A percentile compares a stretch with the other conserved stretches of the same genome.
Evolutionary conservation across 1,140 invertebrate genomes (phyloP).

Genomic region (Whitmania pigra): DNA sequence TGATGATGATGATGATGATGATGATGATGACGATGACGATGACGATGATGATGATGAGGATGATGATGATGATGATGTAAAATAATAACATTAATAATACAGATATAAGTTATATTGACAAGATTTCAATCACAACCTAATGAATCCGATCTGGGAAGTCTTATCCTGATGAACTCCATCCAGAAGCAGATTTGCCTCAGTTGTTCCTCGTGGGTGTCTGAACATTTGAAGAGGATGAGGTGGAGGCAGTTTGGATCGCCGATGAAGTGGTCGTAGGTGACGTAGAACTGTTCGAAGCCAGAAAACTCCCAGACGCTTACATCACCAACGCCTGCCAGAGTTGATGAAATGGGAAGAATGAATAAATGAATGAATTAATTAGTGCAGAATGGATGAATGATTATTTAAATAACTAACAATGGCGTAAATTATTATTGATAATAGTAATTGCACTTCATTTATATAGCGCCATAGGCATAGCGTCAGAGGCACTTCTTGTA

Average conservation of each 20-base stretch:
- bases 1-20: too few species aligned
- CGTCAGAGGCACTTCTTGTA: too few species aligned
- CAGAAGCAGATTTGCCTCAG: slow-evolving; percentile 64
- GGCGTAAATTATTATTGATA: too few species aligned
- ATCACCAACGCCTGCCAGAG: slow-evolving; percentile 50
- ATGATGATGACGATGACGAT: too few species aligned
- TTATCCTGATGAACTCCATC: slow-evolving; percentile 63
- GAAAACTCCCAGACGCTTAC: slow-evolving; percentile 69
- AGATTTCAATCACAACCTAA: slow-evolving; percentile 48
- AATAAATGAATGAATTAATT: too few species aligned
- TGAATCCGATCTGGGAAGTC: slow-evolving; percentile 55
- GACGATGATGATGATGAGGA: too few species aligned
- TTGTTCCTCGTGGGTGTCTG: slow-evolving; percentile 58
- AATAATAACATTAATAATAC: background rate
- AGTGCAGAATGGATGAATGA: too few species aligned
- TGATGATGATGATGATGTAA: too few species aligned
- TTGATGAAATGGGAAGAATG: too few species aligned
- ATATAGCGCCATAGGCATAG: too few species aligned
- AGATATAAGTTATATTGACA: background rate
- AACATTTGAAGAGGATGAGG: slow-evolving; percentile 60
- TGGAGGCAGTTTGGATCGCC: slow-evolving; percentile 57
- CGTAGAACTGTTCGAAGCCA: slow-evolving; percentile 64
- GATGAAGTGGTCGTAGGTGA: slow-evolving; percentile 64
- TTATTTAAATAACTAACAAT: too few species aligned
- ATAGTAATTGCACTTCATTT: too few species aligned